Base-by-base conservation (phyloP, 2,797 vertebrate genomes). In the Myotis planiceps region DNA sequence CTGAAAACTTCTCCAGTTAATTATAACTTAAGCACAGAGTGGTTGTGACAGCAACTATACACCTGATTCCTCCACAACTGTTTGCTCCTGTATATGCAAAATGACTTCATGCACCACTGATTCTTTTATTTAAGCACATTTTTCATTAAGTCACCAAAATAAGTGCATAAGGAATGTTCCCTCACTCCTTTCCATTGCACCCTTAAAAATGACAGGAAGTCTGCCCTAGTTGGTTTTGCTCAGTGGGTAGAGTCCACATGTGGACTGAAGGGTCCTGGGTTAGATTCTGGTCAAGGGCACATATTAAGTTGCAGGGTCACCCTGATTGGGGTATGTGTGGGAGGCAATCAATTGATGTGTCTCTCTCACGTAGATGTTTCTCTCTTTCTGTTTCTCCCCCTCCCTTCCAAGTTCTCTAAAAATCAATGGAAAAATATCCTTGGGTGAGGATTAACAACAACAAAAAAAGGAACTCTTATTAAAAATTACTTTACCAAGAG, bases 101-200 rank as follows among this genome's bases (percentile, higher is more conserved):
- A 58, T 6, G 58, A 78, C 25, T 76, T 23, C 18, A 23, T 9
- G 18, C 0, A 15, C 2, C 51, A 58, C 65, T 72, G 8, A 71
- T 80, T 80, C 37, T 82, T 92, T 68, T 60, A 92, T 51, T 88
- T 76, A 81, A 76, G 51, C 32, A 55, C 7, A 79, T 68, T 92
- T 94, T 95, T 90, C 13, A 89, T 86, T 85, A 85, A 88, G 29
- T 92, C 34, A 92, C 15, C 25, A 49, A 85, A 88, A 92, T 82
- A 91, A 79, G 60, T 68, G 74, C 88, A n/a, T 80, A 84, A 82
- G 42, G 37, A 39, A 66, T 79, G 2, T 63, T 84, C 29, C 60
- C 15, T 60, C 14, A 53, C 0, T 81, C 25, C 16, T 91, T 92
- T 91, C 16, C 72, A 51, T 12, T 76, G 49, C 49, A 68, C 13